Evolutionary conservation across 2,113 vertebrate genomes (phyloP).

Genomic region (Orycteropus afer): DNA sequence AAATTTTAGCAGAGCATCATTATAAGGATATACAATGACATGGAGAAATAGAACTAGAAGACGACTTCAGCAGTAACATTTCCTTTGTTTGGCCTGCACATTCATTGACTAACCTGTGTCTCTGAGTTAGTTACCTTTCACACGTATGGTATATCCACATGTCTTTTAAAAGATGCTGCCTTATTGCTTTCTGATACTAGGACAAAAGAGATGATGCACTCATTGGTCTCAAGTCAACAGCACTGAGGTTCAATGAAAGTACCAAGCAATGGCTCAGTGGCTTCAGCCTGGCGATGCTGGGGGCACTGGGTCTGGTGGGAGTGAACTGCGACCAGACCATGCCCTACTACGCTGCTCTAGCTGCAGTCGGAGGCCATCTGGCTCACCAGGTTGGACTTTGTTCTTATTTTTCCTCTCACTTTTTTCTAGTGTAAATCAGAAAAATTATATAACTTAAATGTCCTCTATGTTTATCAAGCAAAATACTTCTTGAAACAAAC

Average conservation of each 20-base stretch:
- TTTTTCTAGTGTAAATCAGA: background rate
- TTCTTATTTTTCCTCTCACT: background rate
- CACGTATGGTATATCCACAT: background rate
- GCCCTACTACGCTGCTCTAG: constrained; percentile 91
- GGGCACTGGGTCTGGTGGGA: constrained; percentile 89
- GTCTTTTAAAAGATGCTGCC: background rate
- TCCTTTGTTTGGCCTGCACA: background rate
- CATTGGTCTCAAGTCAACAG: constrained; percentile 95
- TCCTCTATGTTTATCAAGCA: background rate
- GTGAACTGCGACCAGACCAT: constrained; percentile 89
- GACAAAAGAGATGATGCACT: constrained; percentile 94
- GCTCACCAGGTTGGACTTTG: constrained; percentile 89
- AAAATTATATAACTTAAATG: background rate
- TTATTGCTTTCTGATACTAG: constrained; percentile 80
- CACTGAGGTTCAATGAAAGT: constrained; percentile 90
- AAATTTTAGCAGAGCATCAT: background rate
- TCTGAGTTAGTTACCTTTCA: background rate
- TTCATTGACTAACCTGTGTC: background rate
- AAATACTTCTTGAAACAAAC: background rate
- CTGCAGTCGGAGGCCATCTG: constrained; percentile 87
- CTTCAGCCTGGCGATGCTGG: constrained; percentile 92
- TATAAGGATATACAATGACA: background rate
- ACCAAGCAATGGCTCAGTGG: constrained; percentile 95
- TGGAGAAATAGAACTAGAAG: background rate
- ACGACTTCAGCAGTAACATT: background rate